phyloP scores from a whole-genome alignment of 2,797 vertebrate genomes.

The Enteromius unitaeniatus region DNA sequence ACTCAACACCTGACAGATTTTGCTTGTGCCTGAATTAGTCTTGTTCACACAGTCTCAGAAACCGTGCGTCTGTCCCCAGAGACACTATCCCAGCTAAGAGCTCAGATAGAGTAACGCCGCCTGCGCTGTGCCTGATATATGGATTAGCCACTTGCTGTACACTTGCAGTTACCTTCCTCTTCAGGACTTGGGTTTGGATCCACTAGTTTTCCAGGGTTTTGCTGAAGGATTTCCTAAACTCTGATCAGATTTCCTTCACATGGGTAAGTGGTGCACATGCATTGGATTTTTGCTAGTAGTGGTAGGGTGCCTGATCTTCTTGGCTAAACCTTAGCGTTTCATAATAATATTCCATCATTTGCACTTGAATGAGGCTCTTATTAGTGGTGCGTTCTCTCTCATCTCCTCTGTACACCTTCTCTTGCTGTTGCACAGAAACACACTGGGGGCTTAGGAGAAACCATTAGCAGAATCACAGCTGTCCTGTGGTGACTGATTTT shows the following conservation, averaged over 20 bases:
- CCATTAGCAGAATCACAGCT: constrained; percentile 30
- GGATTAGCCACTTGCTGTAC: constrained; percentile 50
- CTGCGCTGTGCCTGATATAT: constrained; percentile 47
- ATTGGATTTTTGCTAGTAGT: background rate
- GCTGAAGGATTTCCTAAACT: constrained; percentile 25
- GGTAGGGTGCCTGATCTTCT: background rate
- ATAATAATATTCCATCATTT: constrained; percentile 32
- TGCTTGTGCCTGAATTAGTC: constrained; percentile 61
- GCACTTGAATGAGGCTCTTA: constrained; percentile 20
- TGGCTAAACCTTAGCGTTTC: background rate
- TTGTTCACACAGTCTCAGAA: constrained; percentile 58
- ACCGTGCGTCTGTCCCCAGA: constrained; percentile 63
- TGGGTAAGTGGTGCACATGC: constrained; percentile 68
- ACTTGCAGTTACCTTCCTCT: constrained; percentile 39
- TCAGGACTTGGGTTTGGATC: constrained; percentile 41
- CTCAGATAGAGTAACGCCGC: constrained; percentile 7
- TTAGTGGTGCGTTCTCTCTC: constrained; percentile 27
- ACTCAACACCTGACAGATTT: constrained; percentile 73
- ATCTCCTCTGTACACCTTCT: constrained; percentile 13
- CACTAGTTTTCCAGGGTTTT: background rate
- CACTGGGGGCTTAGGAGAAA: constrained; percentile 9
- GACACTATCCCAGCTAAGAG: constrained; percentile 50
- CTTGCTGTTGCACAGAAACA: constrained; percentile 11
- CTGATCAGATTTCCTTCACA: constrained; percentile 43
- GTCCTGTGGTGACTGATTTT: constrained; percentile 20